Evolutionary conservation across 2,888 invertebrate species (phyloP).

Genomic region (Muscina levida): DNA sequence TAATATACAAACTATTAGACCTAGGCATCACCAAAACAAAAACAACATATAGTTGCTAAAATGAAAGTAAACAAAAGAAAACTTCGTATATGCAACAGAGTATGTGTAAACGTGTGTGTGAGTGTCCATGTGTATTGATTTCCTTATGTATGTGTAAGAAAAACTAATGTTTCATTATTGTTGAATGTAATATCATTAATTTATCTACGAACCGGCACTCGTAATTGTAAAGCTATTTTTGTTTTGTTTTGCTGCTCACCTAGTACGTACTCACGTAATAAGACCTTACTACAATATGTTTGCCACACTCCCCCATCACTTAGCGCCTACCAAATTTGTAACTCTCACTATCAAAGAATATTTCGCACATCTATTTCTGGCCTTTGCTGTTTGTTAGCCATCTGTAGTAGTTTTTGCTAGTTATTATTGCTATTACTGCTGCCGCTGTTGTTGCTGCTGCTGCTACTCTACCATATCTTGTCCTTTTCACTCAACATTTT

Average conservation of each 20-base stretch:
- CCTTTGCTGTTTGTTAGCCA: background rate
- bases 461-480: background rate
- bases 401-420: background rate
- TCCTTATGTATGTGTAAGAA: too few species aligned
- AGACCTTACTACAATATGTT: background rate
- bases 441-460: slow-evolving; percentile 8
- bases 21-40: too few species aligned
- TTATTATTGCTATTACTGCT: slow-evolving; percentile 10
- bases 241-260: too few species aligned
- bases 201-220: slow-evolving; percentile 38
- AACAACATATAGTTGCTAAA: slow-evolving; percentile 17
- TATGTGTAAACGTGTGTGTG: background rate
- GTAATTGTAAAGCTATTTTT: too few species aligned
- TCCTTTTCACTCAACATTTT: slow-evolving; percentile 49
- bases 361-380: background rate
- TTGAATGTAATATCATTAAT: slow-evolving; percentile 48
- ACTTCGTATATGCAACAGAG: slow-evolving; percentile 7
- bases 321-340: background rate
- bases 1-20: too few species aligned
- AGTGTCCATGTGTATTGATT: slow-evolving; percentile 19
- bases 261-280: slow-evolving; percentile 17
- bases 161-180: too few species aligned
- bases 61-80: slow-evolving; percentile 16
- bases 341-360: background rate
- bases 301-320: background rate